These are phyloP conservation scores for Tenthredo amoena DNA, from an alignment of 2,888 invertebrate species.

Conservation along the genomic window DNA sequence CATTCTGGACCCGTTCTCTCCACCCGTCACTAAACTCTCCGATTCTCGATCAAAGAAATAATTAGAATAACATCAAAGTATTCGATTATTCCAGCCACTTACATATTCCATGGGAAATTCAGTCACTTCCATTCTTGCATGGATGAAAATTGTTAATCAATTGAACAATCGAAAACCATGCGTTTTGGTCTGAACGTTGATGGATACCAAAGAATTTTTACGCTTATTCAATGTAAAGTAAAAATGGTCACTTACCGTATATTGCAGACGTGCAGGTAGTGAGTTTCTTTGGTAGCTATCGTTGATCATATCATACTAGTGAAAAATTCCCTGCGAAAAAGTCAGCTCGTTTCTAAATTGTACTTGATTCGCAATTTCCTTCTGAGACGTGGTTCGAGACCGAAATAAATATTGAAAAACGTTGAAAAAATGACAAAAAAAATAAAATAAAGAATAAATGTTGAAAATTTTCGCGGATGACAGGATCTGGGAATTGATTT, in stretches of 20 bases:
- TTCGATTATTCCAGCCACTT: background rate
- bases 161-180: background rate
- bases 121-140: background rate
- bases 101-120: background rate
- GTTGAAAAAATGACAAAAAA: no score
- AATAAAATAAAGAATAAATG: conserved; percentile 3
- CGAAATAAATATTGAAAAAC: background rate
- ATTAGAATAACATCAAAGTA: no score
- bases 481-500: conserved; percentile 37
- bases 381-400: background rate
- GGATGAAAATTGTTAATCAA: background rate
- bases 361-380: background rate
- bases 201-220: background rate
- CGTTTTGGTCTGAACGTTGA: background rate
- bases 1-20: background rate
- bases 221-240: background rate
- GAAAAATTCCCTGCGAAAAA: background rate
- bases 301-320: background rate
- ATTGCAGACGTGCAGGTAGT: background rate
- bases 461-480: conserved; percentile 31
- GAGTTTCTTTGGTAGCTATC: background rate
- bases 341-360: background rate
- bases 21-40: background rate
- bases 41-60: background rate
- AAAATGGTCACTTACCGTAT: background rate